phyloP scores from a whole-genome alignment of 2,113 vertebrate species.

The Rhombomys opimus region DNA sequence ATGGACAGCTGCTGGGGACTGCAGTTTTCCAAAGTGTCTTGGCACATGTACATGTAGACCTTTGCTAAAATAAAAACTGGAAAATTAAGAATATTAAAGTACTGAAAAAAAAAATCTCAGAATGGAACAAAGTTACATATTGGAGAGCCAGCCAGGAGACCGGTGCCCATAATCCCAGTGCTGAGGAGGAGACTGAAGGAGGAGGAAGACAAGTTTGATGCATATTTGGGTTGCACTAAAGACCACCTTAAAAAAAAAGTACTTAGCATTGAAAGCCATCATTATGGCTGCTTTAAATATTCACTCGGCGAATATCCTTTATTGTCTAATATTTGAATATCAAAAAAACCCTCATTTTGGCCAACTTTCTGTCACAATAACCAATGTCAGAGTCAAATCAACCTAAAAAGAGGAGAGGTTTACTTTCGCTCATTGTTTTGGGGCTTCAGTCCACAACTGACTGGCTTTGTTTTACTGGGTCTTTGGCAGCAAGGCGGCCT shows the following conservation, averaged over 20 bases:
- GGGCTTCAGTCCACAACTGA: background rate
- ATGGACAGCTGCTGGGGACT: background rate
- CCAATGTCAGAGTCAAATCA: background rate
- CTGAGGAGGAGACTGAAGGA: background rate
- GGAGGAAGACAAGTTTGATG: background rate
- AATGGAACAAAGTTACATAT: background rate
- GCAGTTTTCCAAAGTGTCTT: background rate
- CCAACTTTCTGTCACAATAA: background rate
- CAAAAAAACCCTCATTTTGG: background rate
- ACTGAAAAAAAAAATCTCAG: background rate
- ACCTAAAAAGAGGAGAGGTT: background rate
- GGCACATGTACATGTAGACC: background rate
- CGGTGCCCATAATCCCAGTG: fast-evolving
- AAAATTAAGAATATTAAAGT: background rate
- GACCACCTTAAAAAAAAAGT: background rate
- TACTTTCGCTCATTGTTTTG: background rate
- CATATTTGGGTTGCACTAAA: background rate
- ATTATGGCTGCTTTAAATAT: background rate
- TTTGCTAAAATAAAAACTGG: constrained; percentile 5
- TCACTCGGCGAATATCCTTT: background rate
- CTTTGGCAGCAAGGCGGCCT: background rate
- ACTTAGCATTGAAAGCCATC: background rate
- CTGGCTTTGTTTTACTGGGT: background rate
- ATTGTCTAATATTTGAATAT: background rate
- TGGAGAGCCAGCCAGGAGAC: background rate